Base-by-base conservation (phyloP, 2,797 vertebrate species). In the Chiloscyllium punctatum region DNA sequence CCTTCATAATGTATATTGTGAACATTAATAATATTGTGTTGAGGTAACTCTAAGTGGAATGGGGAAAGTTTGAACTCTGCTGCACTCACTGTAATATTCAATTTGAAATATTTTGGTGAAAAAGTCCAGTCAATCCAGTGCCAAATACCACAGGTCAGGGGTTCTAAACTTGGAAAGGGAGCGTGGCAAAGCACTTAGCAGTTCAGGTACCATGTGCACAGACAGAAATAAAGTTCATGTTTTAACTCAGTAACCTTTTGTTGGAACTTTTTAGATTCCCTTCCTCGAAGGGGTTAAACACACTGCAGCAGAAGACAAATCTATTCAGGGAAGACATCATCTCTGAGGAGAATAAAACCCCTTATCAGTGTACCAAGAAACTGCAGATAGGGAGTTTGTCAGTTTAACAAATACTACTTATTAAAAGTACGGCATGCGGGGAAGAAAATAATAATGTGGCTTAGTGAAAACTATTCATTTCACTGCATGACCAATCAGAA, bases 391-490 rank as follows among this genome's bases (percentile, higher is more conserved):
- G 21, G 62, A 69, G 90, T 92, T 68, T 92, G 90, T 92, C 90
- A 71, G 69, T 94, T 94, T 94, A 71, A 94, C 94, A 72, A 94
- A 94, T 74, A 94, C 42, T 94, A 48, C 94, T 94, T 94, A 94
- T 94, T 72, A 94, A 94, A 94, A 94, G 69, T 51, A 33, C 11
- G 37, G 94, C 71, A 7, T 53, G 48, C 51, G 71, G 37, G 51
- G 33, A 68, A 33, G 30, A 94, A 94, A 94, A 94, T 72, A 94
- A 72, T 71, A 94, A 72, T 53, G 48, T 33, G 69, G 69, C 92
- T 42, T 3, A 27, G 13, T 72, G 94, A 4, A 94, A 72, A 37
- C 92, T 94, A 94, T 94, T 94, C 71, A 94, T 74, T 94, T 74
- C 94, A 94, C 42, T 94, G 37, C 42, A 94, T 15, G 72, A 51